phyloP scores from a whole-genome alignment of 2,113 vertebrate species.

The Elephas maximus region DNA sequence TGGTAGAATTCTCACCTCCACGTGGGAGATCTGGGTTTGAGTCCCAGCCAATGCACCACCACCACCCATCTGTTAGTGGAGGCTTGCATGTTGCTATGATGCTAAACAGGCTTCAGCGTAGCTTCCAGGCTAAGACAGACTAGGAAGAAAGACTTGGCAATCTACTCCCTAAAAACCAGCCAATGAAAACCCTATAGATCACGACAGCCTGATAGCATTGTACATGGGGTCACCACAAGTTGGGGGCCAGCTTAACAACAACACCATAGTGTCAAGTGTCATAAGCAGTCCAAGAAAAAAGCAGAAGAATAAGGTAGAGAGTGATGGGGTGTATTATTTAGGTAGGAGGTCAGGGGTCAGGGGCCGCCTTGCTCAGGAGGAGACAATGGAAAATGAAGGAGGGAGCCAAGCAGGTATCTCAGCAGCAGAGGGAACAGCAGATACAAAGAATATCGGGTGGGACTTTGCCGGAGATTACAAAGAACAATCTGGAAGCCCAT shows the following conservation, averaged over 20 bases:
- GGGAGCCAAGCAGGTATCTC: background rate
- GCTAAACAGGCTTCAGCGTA: background rate
- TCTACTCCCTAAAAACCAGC: background rate
- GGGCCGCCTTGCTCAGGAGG: background rate
- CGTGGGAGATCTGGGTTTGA: background rate
- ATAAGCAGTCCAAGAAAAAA: background rate
- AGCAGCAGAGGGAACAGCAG: too few species aligned
- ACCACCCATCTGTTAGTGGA: background rate
- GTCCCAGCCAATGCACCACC: background rate
- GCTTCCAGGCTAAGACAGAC: background rate
- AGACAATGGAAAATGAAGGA: background rate
- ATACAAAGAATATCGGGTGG: background rate
- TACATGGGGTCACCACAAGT: background rate
- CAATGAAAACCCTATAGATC: background rate
- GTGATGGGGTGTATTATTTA: background rate
- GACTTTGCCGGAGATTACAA: background rate
- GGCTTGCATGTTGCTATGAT: background rate
- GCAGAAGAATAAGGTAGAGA: background rate
- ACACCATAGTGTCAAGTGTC: fast-evolving
- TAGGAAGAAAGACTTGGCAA: background rate
- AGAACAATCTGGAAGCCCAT: background rate
- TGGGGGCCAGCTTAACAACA: background rate
- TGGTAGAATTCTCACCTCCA: background rate
- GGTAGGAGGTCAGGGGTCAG: background rate
- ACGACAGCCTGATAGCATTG: background rate